Evolutionary conservation across 92 coral and sea anemone genomes (phyloP), one percentile per base, ranked within the genome.

Genomic region (Hydrozoanthus gracilis): DNA sequence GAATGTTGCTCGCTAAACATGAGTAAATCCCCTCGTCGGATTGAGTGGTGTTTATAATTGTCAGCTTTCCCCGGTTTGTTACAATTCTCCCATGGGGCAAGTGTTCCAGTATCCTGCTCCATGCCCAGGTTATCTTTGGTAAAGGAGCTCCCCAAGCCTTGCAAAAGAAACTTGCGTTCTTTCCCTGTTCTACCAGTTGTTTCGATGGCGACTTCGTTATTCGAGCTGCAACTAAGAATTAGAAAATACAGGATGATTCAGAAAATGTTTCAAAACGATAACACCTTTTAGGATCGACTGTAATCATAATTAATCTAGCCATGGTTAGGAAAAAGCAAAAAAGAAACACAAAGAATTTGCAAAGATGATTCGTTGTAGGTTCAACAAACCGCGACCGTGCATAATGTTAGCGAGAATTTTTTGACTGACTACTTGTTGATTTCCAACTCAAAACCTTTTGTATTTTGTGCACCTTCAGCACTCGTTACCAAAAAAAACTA

Each of bases 141-240:
- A 51, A 78, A 20, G 95, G 93, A 71, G 54, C 84, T 66, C 95
- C 95, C 75, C 87, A 55, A n/a, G 93, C 95, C 83, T 77, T 16
- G 86, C 95, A 92, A 12, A n/a, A 69, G 51, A 92, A 58, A 69
- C 10, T 51, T 3, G 83, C 92, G 20, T 45, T 77, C 13, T 71
- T 78, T 0, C 91, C 88, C 50, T 86, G 92, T 51, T 83, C 87
- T 72, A 93, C 91, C 4, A 51, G 72, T 17, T 67, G 72, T 73
- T 76, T 64, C 4, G 48, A 18, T 6, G 82, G 82, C 49, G 48
- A 47, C 64, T 47, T 76, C n/a, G 65, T 67, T 44, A 65, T 65
- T 65, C 39, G 71, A 65, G 71, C 71, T 9, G 71, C 39, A 3
- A 65, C 71, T 65, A 65, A 17, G 39, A 65, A 65, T 17, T 9